A percentile compares a stretch with the other conserved stretches of the same genome.
Conservation (phyloP, 2,888 invertebrate genomes). For the Criorhina ranunculi region DNA sequence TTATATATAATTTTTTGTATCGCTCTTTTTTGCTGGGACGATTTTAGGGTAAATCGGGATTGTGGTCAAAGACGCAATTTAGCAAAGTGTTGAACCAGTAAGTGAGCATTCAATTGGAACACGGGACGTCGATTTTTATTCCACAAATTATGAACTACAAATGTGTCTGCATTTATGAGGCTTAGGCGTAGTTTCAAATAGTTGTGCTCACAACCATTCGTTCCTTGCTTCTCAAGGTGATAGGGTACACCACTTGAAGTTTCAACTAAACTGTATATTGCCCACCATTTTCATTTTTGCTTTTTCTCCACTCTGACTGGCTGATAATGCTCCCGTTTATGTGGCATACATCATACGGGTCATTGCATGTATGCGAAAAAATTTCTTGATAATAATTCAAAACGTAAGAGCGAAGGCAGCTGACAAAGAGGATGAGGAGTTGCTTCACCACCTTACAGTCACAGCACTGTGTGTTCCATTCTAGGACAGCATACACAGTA, state of each 20-base stretch:
- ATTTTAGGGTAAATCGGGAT: neutral
- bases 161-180: no score
- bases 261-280: neutral
- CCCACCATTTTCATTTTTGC: neutral
- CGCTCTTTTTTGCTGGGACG: neutral
- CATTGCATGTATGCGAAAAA: constrained; percentile 34
- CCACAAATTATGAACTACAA: no score
- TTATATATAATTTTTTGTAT: neutral
- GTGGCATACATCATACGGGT: constrained; percentile 39
- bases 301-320: neutral
- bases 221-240: neutral
- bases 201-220: no score
- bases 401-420: constrained; percentile 4
- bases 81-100: no score
- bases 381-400: constrained; percentile 54
- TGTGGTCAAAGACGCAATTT: neutral
- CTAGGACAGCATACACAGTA: constrained; percentile 36
- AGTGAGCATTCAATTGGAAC: no score
- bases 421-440: constrained; percentile 9
- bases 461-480: constrained; percentile 22
- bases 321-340: constrained; percentile 34
- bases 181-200: no score
- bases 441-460: neutral
- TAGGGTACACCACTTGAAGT: neutral
- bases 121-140: no score